Percentiles rank a stretch among this genome's conserved stretches.
phyloP scores from a whole-genome alignment of 1,140 invertebrate species.

The Carposina sasakii region DNA sequence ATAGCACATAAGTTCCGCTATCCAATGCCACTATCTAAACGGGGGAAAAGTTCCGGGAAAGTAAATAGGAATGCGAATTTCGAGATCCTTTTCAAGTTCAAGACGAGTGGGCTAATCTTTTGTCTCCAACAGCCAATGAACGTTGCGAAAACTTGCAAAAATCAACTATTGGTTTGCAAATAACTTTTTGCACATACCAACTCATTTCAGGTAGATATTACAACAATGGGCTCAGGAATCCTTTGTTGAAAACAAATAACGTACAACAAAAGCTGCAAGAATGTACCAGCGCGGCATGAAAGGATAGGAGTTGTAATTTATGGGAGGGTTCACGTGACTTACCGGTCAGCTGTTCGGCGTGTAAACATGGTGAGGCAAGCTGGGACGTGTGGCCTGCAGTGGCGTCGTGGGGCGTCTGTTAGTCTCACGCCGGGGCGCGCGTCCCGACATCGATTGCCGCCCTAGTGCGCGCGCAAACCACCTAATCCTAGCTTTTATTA shows the following conservation, averaged over 20 bases:
- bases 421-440: slow-evolving; percentile 31
- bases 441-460: slow-evolving; percentile 59
- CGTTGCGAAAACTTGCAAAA: slow-evolving; percentile 32
- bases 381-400: slow-evolving; percentile 56
- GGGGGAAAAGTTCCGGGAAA: slow-evolving; percentile 30
- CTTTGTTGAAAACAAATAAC: slow-evolving; percentile 58
- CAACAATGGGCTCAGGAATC: slow-evolving; percentile 38
- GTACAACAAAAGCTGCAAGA: slow-evolving; percentile 49
- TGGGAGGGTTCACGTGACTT: slow-evolving; percentile 62
- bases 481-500: slow-evolving; percentile 59
- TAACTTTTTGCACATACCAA: slow-evolving; percentile 60
- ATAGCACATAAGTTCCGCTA: slow-evolving; percentile 43
- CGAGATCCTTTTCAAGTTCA: no score
- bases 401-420: slow-evolving; percentile 66
- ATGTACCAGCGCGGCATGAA: slow-evolving; percentile 7
- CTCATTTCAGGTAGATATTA: slow-evolving; percentile 31
- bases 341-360: slow-evolving; percentile 68
- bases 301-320: no score
- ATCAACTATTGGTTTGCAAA: slow-evolving; percentile 65
- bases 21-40: slow-evolving; percentile 20
- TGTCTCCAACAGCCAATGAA: slow-evolving; percentile 52
- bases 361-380: no score
- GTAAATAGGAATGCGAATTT: no score
- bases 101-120: no score
- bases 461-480: slow-evolving; percentile 52